These are phyloP conservation scores for Heterotis niloticus DNA, from an alignment of 2,113 vertebrate species.

Conservation along the genomic window DNA sequence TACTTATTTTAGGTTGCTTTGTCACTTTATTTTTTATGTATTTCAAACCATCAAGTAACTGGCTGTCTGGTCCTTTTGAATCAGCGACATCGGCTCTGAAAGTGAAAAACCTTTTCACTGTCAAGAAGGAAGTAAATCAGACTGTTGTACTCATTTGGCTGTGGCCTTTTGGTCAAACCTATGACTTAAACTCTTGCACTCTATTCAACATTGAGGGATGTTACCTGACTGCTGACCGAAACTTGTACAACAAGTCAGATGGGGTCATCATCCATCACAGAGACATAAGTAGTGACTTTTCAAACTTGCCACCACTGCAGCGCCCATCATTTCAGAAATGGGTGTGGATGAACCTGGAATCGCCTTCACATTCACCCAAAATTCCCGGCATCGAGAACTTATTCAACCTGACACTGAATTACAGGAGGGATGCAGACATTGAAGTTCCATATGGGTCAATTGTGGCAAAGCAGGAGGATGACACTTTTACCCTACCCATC, in stretches of 20 bases:
- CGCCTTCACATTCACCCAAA: conserved; percentile 72
- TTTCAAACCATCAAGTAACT: conserved; percentile 74
- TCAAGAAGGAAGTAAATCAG: conserved; percentile 67
- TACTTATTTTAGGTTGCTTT: conserved; percentile 71
- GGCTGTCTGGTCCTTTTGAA: conserved; percentile 73
- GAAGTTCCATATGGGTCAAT: conserved; percentile 79
- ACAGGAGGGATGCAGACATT: conserved; percentile 76
- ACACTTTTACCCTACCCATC: conserved; percentile 68
- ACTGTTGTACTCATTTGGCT: conserved; percentile 77
- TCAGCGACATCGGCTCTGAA: conserved; percentile 73
- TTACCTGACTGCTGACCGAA: conserved; percentile 72
- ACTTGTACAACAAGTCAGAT: conserved; percentile 69
- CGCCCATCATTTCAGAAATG: conserved; percentile 78
- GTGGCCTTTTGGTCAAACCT: conserved; percentile 78
- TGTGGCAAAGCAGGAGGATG: conserved; percentile 65
- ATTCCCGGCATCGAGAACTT: conserved; percentile 74
- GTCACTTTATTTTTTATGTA: conserved; percentile 74
- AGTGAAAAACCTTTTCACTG: conserved; percentile 73
- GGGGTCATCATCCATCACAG: conserved; percentile 78
- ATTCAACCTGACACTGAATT: conserved; percentile 77
- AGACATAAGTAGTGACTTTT: conserved; percentile 75
- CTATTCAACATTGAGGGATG: conserved; percentile 76
- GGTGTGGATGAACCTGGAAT: conserved; percentile 85
- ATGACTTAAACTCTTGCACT: conserved; percentile 71
- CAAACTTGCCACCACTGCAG: conserved; percentile 72